Evolutionary conservation across 2,888 invertebrate genomes (phyloP).

Genomic region (Oxytorus armatus): DNA sequence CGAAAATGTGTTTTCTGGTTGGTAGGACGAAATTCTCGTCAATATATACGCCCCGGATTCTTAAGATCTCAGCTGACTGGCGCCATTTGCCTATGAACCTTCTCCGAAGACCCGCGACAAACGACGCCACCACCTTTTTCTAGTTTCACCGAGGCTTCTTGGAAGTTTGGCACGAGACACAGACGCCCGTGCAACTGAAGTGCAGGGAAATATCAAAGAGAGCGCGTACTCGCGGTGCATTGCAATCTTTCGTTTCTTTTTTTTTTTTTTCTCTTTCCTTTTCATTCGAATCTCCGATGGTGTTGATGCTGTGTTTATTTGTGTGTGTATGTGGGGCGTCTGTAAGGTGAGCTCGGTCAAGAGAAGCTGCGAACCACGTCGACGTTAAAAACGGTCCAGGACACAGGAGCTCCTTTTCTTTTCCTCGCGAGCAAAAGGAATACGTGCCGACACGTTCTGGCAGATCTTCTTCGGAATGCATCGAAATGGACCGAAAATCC

Average conservation of each 20-base stretch:
- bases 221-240: slow-evolving; percentile 20
- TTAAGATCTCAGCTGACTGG: slow-evolving; percentile 63
- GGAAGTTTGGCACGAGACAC: slow-evolving; percentile 39
- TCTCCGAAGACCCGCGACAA: slow-evolving; percentile 38
- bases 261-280: slow-evolving; percentile 34
- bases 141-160: slow-evolving; percentile 52
- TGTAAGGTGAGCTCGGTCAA: slow-evolving; percentile 55
- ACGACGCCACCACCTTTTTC: slow-evolving; percentile 16
- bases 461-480: slow-evolving; percentile 59
- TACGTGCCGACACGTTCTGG: slow-evolving; percentile 55
- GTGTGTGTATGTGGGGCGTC: slow-evolving; percentile 21
- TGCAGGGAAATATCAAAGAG: slow-evolving; percentile 55
- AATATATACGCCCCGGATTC: slow-evolving; percentile 48
- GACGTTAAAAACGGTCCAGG: too few species aligned
- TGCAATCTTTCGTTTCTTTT: slow-evolving; percentile 53
- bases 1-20: slow-evolving; percentile 30
- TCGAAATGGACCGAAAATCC: slow-evolving; percentile 57
- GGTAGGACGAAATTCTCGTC: slow-evolving; percentile 32
- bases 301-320: slow-evolving; percentile 35
- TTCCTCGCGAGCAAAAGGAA: slow-evolving; percentile 48
- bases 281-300: slow-evolving; percentile 40
- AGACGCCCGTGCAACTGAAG: background rate
- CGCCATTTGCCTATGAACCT: slow-evolving; percentile 49
- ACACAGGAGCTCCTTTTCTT: slow-evolving; percentile 28
- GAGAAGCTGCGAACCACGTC: slow-evolving; percentile 23